These are phyloP conservation scores for Anas bernieri DNA, from an alignment of 2,797 vertebrate species.

Conservation along the genomic window DNA sequence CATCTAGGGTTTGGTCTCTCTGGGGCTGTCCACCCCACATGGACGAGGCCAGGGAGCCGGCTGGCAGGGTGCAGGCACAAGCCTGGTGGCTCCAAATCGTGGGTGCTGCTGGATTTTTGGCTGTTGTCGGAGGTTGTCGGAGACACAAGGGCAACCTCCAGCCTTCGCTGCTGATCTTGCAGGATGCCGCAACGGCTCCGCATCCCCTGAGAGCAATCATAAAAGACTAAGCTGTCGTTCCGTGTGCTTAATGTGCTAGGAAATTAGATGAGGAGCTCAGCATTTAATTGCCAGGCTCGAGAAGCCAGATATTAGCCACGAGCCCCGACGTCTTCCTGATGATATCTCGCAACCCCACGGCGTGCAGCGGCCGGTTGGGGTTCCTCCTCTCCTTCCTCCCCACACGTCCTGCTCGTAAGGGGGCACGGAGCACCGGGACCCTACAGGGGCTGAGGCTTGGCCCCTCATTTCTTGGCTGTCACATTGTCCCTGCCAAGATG, in stretches of 20 bases:
- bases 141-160: not conserved
- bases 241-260: slow-evolving; percentile 11
- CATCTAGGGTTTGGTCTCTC: not conserved
- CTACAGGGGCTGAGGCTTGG: not conserved
- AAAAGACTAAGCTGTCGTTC: not conserved
- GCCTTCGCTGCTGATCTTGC: not conserved
- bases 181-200: not conserved
- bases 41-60: accelerated
- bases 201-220: not conserved
- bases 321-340: not conserved
- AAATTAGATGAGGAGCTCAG: slow-evolving; percentile 20
- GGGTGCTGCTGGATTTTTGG: not conserved
- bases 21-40: accelerated
- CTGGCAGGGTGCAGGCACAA: not conserved
- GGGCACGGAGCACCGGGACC: not conserved
- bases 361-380: not conserved
- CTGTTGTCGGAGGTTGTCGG: not conserved
- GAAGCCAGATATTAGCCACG: not conserved
- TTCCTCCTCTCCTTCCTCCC: not conserved
- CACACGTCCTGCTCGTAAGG: not conserved
- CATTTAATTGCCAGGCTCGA: not conserved
- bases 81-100: not conserved
- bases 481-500: not conserved
- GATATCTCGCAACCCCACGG: accelerated
- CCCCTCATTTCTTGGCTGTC: not conserved